These are phyloP conservation scores for Pseudochirops cupreus DNA, from an alignment of 2,797 vertebrate genomes.

Conservation along the genomic window DNA sequence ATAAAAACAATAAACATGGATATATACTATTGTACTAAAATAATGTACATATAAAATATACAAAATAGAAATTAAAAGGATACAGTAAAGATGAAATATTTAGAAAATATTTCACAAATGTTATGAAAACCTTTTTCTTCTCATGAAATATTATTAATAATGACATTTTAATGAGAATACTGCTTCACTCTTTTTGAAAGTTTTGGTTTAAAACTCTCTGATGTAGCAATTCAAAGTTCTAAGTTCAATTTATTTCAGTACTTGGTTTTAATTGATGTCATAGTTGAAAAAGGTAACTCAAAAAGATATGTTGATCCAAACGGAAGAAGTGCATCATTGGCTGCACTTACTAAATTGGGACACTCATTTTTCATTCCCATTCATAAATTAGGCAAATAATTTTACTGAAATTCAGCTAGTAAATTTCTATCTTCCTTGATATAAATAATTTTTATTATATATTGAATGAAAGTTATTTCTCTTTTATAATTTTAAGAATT, in stretches of 20 bases:
- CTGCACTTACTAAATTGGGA: background rate
- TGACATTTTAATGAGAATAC: background rate
- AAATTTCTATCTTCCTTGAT: background rate
- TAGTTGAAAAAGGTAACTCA: background rate
- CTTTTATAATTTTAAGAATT: background rate
- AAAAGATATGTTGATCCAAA: background rate
- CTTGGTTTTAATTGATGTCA: background rate
- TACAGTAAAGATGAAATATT: background rate
- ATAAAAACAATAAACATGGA: background rate
- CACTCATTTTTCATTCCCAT: background rate
- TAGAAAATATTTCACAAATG: background rate
- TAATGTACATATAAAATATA: background rate
- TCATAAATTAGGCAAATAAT: background rate
- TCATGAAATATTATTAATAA: background rate
- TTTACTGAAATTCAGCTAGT: background rate
- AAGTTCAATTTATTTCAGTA: background rate
- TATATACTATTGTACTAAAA: background rate
- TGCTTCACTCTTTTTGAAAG: background rate
- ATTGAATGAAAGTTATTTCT: background rate
- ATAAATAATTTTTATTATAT: background rate
- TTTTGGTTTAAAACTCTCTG: background rate
- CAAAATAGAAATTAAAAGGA: background rate
- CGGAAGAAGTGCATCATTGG: background rate
- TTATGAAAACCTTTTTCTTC: background rate
- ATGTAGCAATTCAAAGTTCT: background rate